Conservation (phyloP, 2,888 invertebrate genomes). For the Heteromyza rotundicornis region DNA sequence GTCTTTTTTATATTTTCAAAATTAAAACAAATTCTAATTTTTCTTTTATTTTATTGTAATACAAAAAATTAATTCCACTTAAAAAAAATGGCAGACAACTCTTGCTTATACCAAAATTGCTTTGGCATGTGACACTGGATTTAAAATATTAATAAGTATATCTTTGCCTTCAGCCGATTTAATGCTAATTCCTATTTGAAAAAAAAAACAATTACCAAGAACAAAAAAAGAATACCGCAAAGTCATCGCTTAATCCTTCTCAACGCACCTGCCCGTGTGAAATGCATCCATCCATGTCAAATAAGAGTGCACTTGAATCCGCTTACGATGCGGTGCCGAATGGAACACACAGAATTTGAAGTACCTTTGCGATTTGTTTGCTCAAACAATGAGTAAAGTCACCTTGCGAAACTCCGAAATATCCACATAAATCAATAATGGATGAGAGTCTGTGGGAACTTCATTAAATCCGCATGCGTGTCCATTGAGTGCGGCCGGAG, state of each 20-base stretch:
- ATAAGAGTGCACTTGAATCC: not conserved
- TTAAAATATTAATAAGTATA: too few species aligned
- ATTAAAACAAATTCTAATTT: too few species aligned
- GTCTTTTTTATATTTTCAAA: too few species aligned
- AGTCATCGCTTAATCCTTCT: constrained; percentile 33
- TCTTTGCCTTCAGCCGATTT: not conserved
- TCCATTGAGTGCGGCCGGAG: constrained; percentile 19
- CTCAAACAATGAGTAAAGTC: constrained; percentile 37
- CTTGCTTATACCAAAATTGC: too few species aligned
- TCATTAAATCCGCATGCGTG: constrained; percentile 50
- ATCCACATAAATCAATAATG: constrained; percentile 41
- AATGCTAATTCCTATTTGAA: constrained; percentile 18
- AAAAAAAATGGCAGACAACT: too few species aligned
- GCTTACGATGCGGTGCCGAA: constrained; percentile 24
- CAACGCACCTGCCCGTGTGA: not conserved
- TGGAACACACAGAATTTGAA: constrained; percentile 31
- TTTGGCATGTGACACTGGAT: not conserved
- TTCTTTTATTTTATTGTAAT: too few species aligned
- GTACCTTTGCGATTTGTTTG: not conserved
- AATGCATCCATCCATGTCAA: too few species aligned
- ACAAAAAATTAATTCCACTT: too few species aligned
- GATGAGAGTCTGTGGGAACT: constrained; percentile 37
- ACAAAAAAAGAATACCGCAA: constrained; percentile 26
- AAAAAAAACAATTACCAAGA: constrained; percentile 24
- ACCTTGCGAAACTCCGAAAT: constrained; percentile 48